phyloP scores from a whole-genome alignment of 2,888 invertebrate genomes.

The Spicauda simplicius region DNA sequence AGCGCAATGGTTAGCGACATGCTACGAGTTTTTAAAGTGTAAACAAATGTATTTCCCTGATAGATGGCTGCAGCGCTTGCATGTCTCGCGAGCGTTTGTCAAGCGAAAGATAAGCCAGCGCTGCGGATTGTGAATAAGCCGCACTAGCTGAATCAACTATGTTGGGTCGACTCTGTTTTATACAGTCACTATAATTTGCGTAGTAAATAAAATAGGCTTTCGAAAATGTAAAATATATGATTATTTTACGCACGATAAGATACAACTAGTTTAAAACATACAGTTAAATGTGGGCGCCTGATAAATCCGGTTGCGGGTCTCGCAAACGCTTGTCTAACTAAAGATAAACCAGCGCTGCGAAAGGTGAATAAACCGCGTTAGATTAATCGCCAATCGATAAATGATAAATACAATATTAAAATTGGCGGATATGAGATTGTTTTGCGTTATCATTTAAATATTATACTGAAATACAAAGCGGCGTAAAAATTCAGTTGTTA shows the following conservation, averaged over 20 bases:
- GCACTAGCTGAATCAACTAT: slow-evolving; percentile 9
- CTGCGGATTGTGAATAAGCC: slow-evolving; percentile 19
- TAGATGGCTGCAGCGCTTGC: slow-evolving; percentile 38
- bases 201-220: neutral
- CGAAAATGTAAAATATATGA: too few relatives aligned
- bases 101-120: slow-evolving; percentile 36
- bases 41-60: slow-evolving; percentile 24
- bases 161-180: neutral
- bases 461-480: too few relatives aligned
- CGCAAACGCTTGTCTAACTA: slow-evolving; percentile 39
- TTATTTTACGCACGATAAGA: too few relatives aligned
- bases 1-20: slow-evolving; percentile 8
- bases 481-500: too few relatives aligned
- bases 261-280: slow-evolving; percentile 39
- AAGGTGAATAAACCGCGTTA: slow-evolving; percentile 18
- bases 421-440: too few relatives aligned
- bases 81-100: slow-evolving; percentile 41
- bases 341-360: slow-evolving; percentile 32
- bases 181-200: neutral
- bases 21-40: slow-evolving; percentile 39
- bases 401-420: too few relatives aligned
- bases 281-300: slow-evolving; percentile 20
- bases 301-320: slow-evolving; percentile 39
- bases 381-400: neutral
- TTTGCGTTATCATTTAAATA: too few relatives aligned